Percentiles rank a stretch among this genome's conserved stretches.
These are phyloP conservation scores for Drosophila vallismaia DNA, from an alignment of 2,888 invertebrate species.

Conservation along the genomic window DNA sequence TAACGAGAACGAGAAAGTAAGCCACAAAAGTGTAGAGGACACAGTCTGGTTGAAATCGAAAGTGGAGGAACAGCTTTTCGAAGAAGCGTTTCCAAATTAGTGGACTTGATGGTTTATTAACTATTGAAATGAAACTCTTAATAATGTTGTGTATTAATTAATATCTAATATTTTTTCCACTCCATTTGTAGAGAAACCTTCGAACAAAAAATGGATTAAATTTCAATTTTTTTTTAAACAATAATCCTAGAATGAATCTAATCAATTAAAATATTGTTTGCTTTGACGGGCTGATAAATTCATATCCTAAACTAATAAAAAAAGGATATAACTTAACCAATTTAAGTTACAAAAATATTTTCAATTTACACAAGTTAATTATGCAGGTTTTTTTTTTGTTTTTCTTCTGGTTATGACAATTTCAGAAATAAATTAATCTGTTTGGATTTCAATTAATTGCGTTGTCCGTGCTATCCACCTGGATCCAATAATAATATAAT, in stretches of 20 bases:
- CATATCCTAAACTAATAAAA: not conserved
- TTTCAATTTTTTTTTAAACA: not conserved
- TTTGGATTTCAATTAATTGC: slow-evolving; percentile 32
- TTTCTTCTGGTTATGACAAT: slow-evolving; percentile 10
- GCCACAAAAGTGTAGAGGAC: not conserved
- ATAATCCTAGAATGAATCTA: not conserved
- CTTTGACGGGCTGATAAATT: not conserved
- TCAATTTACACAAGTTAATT: slow-evolving; percentile 21
- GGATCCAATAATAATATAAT: slow-evolving; percentile 10
- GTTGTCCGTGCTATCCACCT: slow-evolving; percentile 10
- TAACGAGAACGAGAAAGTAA: slow-evolving; percentile 2
- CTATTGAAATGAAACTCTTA: not conserved
- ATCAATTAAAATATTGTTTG: not conserved
- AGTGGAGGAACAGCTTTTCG: slow-evolving; percentile 17
- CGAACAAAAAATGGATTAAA: not conserved
- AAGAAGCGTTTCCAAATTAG: not conserved
- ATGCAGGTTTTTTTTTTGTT: slow-evolving; percentile 9
- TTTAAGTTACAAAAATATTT: slow-evolving; percentile 3
- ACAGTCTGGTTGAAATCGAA: slow-evolving; percentile 46
- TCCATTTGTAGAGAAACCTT: not conserved
- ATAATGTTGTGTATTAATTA: not conserved
- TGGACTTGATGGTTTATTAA: not conserved
- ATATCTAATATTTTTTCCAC: not conserved
- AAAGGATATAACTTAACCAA: too few relatives aligned
- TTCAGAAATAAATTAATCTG: slow-evolving; percentile 28